Conservation (phyloP, 2,888 invertebrate species). For the Cosmia pyralina region DNA sequence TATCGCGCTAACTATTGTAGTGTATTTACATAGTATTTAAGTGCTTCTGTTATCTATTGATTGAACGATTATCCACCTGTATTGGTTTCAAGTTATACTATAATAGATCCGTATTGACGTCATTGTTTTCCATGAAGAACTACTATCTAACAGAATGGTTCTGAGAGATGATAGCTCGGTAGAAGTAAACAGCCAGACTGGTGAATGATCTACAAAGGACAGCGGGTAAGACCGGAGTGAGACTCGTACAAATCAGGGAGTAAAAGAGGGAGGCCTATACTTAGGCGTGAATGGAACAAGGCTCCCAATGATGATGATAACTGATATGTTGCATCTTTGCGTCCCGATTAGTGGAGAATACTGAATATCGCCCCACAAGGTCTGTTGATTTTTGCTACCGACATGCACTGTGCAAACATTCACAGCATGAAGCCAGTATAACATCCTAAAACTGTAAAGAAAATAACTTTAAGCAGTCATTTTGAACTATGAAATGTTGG, state of each 20-base stretch:
- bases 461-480: neutral
- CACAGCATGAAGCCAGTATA: neutral
- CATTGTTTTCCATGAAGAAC: neutral
- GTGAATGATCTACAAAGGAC: neutral
- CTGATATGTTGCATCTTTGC: neutral
- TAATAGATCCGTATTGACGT: neutral
- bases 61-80: constrained; percentile 2
- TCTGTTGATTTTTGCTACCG: neutral
- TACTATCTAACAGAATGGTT: neutral
- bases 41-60: constrained; percentile 31
- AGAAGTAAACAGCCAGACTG: neutral
- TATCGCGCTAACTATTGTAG: neutral
- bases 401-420: neutral
- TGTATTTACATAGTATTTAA: constrained; percentile 2
- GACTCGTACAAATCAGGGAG: neutral
- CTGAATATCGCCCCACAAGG: neutral
- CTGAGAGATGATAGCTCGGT: neutral
- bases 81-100: neutral
- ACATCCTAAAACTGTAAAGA: neutral
- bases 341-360: too few species aligned
- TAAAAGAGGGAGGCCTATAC: neutral
- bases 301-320: neutral
- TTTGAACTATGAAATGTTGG: neutral
- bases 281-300: neutral
- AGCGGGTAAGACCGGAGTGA: neutral